Evolutionary conservation across 2,888 invertebrate species (phyloP), one percentile per base, ranked within the genome.

Genomic region (Drepanosiphum platanoidis): DNA sequence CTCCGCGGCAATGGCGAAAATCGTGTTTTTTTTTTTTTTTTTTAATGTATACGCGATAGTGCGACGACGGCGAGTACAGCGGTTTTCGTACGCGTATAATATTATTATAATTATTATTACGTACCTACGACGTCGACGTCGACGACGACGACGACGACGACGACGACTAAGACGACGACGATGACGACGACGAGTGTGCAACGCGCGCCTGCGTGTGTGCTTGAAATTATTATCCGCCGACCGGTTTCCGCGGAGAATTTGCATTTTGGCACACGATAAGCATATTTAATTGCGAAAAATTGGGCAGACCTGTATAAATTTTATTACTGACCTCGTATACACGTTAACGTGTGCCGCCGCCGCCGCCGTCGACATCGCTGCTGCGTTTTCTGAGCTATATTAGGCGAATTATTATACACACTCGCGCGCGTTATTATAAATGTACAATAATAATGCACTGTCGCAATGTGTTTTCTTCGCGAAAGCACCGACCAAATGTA

Each of bases 311-410:
- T 58, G 58, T 34, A n/a, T 34, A 58, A 34, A 27, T 15, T 34
- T 46, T 58, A 75, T 58, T 58, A 75, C 75, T 75, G 75, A 75
- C 75, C 75, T 75, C 75, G 75, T 32, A 32, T 68, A 11, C 18
- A 9, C 18, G 11, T 11, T 7, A 27, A 1, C 0, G 61, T 22
- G 61, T 18, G 9, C 27, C 8, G 2, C 61, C 3, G 61, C n/a
- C 15, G 58, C 58, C n/a, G n/a, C 2, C n/a, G 8, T 58, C 27
- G 9, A 22, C n/a, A 27, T 9, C 27, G 61, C 9, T 3, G n/a
- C 11, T 58, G 58, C 61, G 9, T 2, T 27, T n/a, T 61, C 27
- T 27, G 27, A 22, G 61, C n/a, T 22, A 8, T 27, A 9, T 27
- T 11, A 22, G 61, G 61, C 8, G 61, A 61, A 27, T 61, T 9